Evolutionary conservation across 2,113 vertebrate species (phyloP), one percentile per base, ranked within the genome.

Genomic region (Pangasianodon gigas): DNA sequence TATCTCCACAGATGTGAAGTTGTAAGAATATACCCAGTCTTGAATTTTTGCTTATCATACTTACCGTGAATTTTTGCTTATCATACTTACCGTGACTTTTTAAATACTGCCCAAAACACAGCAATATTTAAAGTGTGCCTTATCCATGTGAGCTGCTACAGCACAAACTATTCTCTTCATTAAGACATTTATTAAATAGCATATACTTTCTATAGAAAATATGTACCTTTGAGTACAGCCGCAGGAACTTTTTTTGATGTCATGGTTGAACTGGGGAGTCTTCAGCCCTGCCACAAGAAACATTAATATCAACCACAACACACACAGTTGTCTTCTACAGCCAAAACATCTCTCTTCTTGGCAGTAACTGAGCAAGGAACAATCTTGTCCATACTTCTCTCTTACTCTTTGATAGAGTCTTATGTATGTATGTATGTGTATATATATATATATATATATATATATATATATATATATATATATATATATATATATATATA

Each of bases 161-260:
- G 29, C 16, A 41, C 69, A 41, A 19, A 0, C 67, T 37, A 24
- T 77, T 44, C 0, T 18, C 19, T 18, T 77, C 13, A 74, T 19
- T 4, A 16, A 16, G 13, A 71, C 6, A 71, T 37, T 32, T 26
- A n/a, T 80, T n/a, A 52, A 29, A 81, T 54, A 32, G 14, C 48
- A 81, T 81, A 29, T 24, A 3, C 1, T 6, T 41, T 74, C 69
- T 74, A 44, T 16, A 32, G 6, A 37, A 16, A 85, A 14, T 19
- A 80, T 21, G 24, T 89, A 93, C 93, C 93, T 92, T 92, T 91
- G 21, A 93, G 93, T 41, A 90, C 46, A n/a, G 80, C 26, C 74
- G 67, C 48, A n/a, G 88, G 62, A n/a, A 85, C 81, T 21, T 16
- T 52, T 24, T 56, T 60, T 77, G 62, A 62, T 4, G 88, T 88